Evolutionary conservation across 2,888 invertebrate genomes (phyloP).

Genomic region (Lasioglossum morio): DNA sequence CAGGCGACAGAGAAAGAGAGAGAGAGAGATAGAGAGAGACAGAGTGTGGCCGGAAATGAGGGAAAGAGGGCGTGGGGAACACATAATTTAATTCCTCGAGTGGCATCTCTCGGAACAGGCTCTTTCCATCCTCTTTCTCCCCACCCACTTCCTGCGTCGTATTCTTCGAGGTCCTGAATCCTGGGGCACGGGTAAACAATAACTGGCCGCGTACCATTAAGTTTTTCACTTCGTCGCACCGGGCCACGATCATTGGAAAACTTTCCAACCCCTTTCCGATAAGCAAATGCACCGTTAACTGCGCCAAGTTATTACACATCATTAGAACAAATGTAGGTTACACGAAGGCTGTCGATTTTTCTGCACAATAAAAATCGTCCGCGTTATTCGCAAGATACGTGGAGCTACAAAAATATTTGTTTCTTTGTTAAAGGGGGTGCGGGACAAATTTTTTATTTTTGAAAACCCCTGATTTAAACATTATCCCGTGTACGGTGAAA

Average conservation of each 20-base stretch:
- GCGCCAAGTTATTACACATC: not conserved
- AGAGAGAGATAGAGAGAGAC: not conserved
- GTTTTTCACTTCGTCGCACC: constrained; percentile 26
- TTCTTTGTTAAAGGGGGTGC: too few relatives aligned
- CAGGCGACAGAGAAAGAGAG: not conserved
- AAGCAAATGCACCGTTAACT: not conserved
- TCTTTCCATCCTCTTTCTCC: not conserved
- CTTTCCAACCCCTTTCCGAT: not conserved
- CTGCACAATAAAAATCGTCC: not conserved
- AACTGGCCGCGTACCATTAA: constrained; percentile 45
- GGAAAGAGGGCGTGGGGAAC: not conserved
- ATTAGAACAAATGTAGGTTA: not conserved
- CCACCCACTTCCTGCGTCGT: not conserved
- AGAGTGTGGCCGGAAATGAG: constrained; percentile 9
- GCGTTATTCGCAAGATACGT: not conserved
- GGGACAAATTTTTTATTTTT: too few relatives aligned
- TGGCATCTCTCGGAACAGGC: constrained; percentile 31
- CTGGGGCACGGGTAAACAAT: constrained; percentile 41
- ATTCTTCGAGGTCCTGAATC: constrained; percentile 20
- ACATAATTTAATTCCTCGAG: constrained; percentile 52
- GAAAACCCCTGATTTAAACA: not conserved
- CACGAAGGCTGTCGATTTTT: too few relatives aligned
- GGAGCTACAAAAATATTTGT: not conserved
- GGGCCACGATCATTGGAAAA: constrained; percentile 20
- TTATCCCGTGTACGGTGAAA: not conserved